Evolutionary conservation across 2,888 invertebrate genomes (phyloP), one percentile per base, ranked within the genome.

Genomic region (Drosophila fungiperda): DNA sequence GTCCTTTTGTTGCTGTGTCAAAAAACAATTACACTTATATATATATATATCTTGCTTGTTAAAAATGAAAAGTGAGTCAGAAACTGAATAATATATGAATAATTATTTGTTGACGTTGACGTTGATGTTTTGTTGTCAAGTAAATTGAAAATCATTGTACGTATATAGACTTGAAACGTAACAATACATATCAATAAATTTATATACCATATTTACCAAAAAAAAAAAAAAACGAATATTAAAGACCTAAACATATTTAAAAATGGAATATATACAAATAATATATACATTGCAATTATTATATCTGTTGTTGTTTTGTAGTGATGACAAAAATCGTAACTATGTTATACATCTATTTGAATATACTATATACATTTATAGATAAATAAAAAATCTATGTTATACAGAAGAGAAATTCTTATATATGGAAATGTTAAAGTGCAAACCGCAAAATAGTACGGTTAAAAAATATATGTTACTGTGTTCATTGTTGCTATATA

Each of bases 111-210:
- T 76, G 42, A 45, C 70, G 73, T 79, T 68, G 49, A 66, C 50
- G 50, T 73, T 64, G 58, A 54, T 53, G 74, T 54, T 59, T 49
- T 53, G 26, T 45, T 58, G 32, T 59, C 65, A 62, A 70, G 26
- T 63, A 64, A 50, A 70, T 67, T 69, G 36, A 67, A 69, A 82
- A 89, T 83, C 76, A 68, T 71, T 66, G 57, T 78, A 74, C 74
- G 79, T 83, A 75, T 78, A 92, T 88, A 92, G 92, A 92, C 92
- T 92, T 92, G 88, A 91, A 81, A 73, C 64, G 78, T 79, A 92
- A 90, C 87, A 83, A 91, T 89, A 87, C 90, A 91, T 90, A 91
- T 92, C 90, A 89, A 83, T 78, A 83, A 83, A 78, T 68, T 79
- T 82, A 83, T 71, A 84, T 53, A 76, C 60, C 29, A 52, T 69